Percentiles rank a stretch among this genome's conserved stretches.
Conservation (phyloP, 2,113 vertebrate genomes). For the Muntiacus muntjak region DNA sequence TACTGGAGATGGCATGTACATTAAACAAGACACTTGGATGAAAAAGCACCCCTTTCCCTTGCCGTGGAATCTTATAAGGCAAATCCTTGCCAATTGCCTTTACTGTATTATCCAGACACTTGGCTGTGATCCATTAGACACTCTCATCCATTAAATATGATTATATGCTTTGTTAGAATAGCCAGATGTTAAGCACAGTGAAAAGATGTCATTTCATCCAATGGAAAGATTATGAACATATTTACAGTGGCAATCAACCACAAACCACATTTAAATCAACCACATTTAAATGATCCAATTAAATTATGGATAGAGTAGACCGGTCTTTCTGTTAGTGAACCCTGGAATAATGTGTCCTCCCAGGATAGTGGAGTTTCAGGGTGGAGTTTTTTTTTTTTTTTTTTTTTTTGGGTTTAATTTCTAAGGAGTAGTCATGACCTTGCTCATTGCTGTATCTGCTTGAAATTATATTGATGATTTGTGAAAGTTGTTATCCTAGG, state of each 20-base stretch:
- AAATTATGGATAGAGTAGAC: slow-evolving; percentile 65
- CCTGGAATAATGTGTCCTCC: neutral
- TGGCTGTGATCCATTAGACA: slow-evolving; percentile 78
- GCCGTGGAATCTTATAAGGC: slow-evolving; percentile 67
- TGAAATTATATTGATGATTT: neutral
- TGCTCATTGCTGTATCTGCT: neutral
- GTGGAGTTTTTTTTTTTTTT: too few species aligned
- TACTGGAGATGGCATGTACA: neutral
- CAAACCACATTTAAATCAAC: neutral
- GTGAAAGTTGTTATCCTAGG: neutral
- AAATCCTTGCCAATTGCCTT: slow-evolving; percentile 71
- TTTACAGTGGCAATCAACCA: slow-evolving; percentile 74
- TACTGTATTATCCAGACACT: slow-evolving; percentile 75
- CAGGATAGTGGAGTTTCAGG: neutral
- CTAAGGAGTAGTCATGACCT: neutral
- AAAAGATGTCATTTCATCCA: slow-evolving; percentile 79
- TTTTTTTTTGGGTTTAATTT: neutral
- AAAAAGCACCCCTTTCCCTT: slow-evolving; percentile 41
- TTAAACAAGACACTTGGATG: neutral
- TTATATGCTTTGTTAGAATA: slow-evolving; percentile 82
- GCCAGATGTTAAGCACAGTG: slow-evolving; percentile 81
- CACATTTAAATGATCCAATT: slow-evolving; percentile 41
- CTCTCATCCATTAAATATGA: slow-evolving; percentile 83
- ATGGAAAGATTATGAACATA: slow-evolving; percentile 79
- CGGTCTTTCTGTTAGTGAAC: slow-evolving; percentile 36